These are phyloP conservation scores for Geotrypetes seraphini DNA, from an alignment of 2,797 vertebrate genomes.

Conservation along the genomic window DNA sequence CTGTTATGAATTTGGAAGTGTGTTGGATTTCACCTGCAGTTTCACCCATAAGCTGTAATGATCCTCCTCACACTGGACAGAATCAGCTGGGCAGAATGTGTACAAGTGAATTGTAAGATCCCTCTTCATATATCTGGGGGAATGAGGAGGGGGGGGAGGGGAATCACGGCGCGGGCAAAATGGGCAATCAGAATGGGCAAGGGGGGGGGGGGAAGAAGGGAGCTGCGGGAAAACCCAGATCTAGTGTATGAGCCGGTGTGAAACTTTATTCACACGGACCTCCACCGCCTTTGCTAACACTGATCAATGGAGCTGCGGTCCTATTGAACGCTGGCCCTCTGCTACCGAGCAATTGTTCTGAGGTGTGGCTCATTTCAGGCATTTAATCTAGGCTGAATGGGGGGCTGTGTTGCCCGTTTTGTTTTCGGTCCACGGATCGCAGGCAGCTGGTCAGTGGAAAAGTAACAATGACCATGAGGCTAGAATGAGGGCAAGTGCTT, in stretches of 20 bases:
- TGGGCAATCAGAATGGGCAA: not conserved
- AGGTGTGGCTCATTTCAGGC: slow-evolving; percentile 54
- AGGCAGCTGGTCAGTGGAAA: slow-evolving; percentile 68
- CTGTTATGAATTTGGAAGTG: slow-evolving; percentile 64
- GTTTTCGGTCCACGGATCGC: slow-evolving; percentile 41
- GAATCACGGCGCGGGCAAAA: not conserved
- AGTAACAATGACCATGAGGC: slow-evolving; percentile 41
- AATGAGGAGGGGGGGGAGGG: not conserved
- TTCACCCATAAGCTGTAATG: slow-evolving; percentile 29
- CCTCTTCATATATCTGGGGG: not conserved
- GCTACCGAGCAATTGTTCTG: slow-evolving; percentile 44
- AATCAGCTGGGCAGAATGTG: too few species aligned
- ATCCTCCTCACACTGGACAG: slow-evolving; percentile 52
- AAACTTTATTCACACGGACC: slow-evolving; percentile 17
- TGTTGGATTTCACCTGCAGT: slow-evolving; percentile 37
- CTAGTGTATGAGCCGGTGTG: not conserved
- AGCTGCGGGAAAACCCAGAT: too few species aligned
- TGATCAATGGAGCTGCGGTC: slow-evolving; percentile 35
- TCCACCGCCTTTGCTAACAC: slow-evolving; percentile 32
- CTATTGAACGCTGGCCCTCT: slow-evolving; percentile 41
- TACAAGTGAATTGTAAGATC: not conserved
- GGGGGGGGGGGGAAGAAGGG: not conserved
- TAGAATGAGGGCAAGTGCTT: slow-evolving; percentile 31
- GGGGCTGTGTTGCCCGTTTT: slow-evolving; percentile 45
- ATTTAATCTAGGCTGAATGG: slow-evolving; percentile 52